Base-by-base conservation (phyloP, 2,888 invertebrate genomes). In the Nysson spinosus region DNA sequence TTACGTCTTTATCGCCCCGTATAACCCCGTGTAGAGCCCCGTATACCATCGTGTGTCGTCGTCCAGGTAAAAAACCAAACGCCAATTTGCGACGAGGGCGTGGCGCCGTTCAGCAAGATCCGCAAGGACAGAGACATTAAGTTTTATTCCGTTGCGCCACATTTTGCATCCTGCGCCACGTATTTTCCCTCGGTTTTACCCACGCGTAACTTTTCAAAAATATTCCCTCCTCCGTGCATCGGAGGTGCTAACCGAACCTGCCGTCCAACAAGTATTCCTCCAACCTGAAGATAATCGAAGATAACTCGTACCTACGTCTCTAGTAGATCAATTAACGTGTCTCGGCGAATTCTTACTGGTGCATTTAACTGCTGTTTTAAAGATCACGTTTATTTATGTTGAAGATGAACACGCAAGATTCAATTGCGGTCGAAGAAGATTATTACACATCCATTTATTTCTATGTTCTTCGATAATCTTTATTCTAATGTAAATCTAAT, bases 1-100 rank as follows among this genome's bases (percentile, higher is more conserved):
- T 75, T 66, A 72, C 56, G 62, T 72, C 66, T 74, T 75, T 75
- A 75, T 73, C 67, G 54, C 24, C 12, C 30, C 35, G 43, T 43
- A 6, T 43, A 24, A 7, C 24, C 28, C 17, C 37, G 32, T 20
- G 6, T 17, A 20, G 20, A 7, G 4, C 7, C 20, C 30, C 20
- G 5, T 9, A 9, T 24, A 19, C n/a, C 12, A 22, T 30, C 40
- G 20, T 14, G 37, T 46, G 28, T 43, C 26, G 26, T 24, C 32
- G 47, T 34, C 16, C 42, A 19, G 28, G 9, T n/a, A 34, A 58
- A 60, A 47, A 49, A 32, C 14, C 54, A 43, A 30, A 37, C 30
- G 67, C 28, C 66, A 43, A 69, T 75, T 65, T 64, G 64, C 55
- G 52, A 65, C 34, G 56, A 69, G 44, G 75, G 69, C 62, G 73